Evolutionary conservation across 2,113 vertebrate species (phyloP), one percentile per base, ranked within the genome.

Genomic region (Podarcis raffonei): DNA sequence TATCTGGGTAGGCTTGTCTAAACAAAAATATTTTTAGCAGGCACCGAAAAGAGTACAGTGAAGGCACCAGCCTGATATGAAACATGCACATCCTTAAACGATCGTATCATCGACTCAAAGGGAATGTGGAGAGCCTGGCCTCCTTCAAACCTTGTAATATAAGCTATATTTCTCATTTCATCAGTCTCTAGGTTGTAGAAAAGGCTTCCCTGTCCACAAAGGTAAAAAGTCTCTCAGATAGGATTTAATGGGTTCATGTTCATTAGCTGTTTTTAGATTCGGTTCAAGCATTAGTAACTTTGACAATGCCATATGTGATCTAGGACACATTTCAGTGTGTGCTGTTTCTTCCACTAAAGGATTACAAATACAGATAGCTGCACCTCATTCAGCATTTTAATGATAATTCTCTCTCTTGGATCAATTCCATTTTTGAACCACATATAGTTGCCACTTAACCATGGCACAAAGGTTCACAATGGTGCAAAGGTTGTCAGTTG

Each of bases 101-200:
- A n/a, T 66, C 16, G 42, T 27, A n/a, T 35, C 74, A 68, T 42
- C 0, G 13, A 2, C 16, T 48, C 53, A 76, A 80, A 48, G 27
- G 7, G 7, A 66, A 48, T 80, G 23, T 9, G 2, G 35, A 83
- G 37, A 27, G 15, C 35, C 3, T 82, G 0, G 8, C 0, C 0
- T 48, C 65, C 76, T 84, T 53, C 13, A 27, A 42, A 76, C 3
- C 71, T 59, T 71, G 37, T 80, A 75, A 18, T 74, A 1, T 57
- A 87, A 68, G 75, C 3, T 74, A 16, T 6, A 25, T 86, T 66
- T 91, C 3, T 30, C 81, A 3, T 35, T 87, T 65, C 15, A 62
- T 68, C 90, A 89, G 18, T 88, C 4, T 68, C 66, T 7, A 84
- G 22, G 2, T 30, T 81, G 85, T 57, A 62, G 18, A 88, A 69